Evolutionary conservation across 2,797 vertebrate genomes (phyloP), one percentile per base, ranked within the genome.

Genomic region (Ctenochaetus hawaiiensis): DNA sequence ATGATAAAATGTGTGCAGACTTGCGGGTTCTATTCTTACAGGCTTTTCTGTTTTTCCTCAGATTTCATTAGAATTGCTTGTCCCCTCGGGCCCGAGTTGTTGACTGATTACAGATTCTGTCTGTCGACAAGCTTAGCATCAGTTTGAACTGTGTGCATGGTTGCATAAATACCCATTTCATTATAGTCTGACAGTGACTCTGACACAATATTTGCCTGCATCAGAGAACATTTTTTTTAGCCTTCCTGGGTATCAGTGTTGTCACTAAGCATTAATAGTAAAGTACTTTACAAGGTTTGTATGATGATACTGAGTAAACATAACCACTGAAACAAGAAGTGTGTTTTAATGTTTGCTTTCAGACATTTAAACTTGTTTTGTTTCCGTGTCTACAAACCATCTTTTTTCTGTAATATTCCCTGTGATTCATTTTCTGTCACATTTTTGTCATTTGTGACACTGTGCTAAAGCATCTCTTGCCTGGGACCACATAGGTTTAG

Each of bases 121-220:
- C 86, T 91, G 90, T 85, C 76, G 83, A 89, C 85, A 75, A 90
- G 89, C 81, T 86, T 88, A 85, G 89, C 85, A 89, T 87, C 75
- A 69, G 85, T 91, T 88, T 88, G 81, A 92, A 89, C 78, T 81
- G 84, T 87, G 85, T 72, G 83, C 71, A 59, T 83, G 69, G 78
- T 77, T 89, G 91, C 93, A 93, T 93, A 90, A 90, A 93, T 88
- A 94, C 86, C 89, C 88, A 91, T 93, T 91, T 91, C 83, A 92
- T 94, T 92, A 91, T 72, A 78, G 71, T 83, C 89, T 90, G 87
- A 85, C 77, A 83, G 72, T 59, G 57, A 85, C 61, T 78, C 56
- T 30, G 59, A 78, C 80, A 81, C 81, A 75, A 78, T 81, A 81
- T 90, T 86, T 80, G 66, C 51, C 72, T 78, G 78, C 82, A 69